Evolutionary conservation across 2,888 invertebrate genomes (phyloP), one percentile per base, ranked within the genome.

Genomic region (Lottia scabra): DNA sequence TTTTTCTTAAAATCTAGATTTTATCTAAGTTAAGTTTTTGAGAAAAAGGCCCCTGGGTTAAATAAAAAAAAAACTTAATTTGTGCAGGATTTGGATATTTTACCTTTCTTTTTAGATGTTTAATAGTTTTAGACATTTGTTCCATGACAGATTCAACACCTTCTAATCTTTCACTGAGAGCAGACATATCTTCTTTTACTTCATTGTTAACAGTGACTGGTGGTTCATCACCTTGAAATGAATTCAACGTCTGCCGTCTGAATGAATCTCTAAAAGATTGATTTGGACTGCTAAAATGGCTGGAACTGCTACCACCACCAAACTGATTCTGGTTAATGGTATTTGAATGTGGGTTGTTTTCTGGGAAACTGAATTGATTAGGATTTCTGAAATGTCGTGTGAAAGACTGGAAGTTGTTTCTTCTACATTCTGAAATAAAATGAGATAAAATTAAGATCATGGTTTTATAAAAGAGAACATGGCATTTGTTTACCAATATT

Each of bases 131-230:
- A 73, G 92, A 91, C 83, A 93, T 90, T 72, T 89, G 89, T 66
- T 90, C 89, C 63, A 93, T 89, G 2, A 91, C 85, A 48, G 89
- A 90, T 83, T 93, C 92, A 72, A 93, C 87, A 10, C 92, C 92
- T 75, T 91, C 87, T 23, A 90, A 84, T 30, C 88, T 78, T 27
- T 79, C 79, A 68, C 15, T 69, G 43, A 19, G 63, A 63, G 56
- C 56, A 10, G 56, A 23, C 56, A 56, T 56, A 56, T 56, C 56
- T 56, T 56, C 56, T 56, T 56, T 56, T 12, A 38, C 27, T 30
- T 64, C 6, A 1, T 48, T 27, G 43, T 12, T 26, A 12, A 5
- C 10, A 16, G 16, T 27, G 45, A 5, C 4, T 3, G n/a, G 27
- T 3, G 63, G 64, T 65, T 44, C 26, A 16, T 70, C 70, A 26